Conservation (phyloP, 2,113 vertebrate species). For the Paedocypris sp. region DNA sequence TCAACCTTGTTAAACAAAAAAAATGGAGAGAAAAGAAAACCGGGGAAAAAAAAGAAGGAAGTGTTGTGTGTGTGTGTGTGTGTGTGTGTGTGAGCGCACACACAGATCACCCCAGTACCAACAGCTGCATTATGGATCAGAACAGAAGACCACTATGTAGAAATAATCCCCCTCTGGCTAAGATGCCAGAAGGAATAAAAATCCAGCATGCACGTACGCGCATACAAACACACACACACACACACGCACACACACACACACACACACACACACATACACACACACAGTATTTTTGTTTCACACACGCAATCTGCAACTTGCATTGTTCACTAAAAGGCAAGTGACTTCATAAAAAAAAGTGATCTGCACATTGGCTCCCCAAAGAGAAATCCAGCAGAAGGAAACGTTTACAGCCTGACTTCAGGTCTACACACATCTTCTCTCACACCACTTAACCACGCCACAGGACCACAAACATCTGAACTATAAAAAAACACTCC, state of each 20-base stretch:
- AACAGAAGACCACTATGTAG: conserved; percentile 15
- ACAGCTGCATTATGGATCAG: conserved; percentile 12
- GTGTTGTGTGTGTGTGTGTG: conserved; percentile 2
- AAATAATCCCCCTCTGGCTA: not conserved
- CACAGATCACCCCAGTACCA: not conserved
- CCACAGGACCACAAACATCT: not conserved
- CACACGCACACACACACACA: not conserved
- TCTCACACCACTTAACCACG: not conserved
- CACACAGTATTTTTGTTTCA: not conserved
- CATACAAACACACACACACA: not conserved
- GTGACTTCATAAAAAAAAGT: not conserved
- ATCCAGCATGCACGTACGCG: conserved; percentile 10
- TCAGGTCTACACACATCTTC: not conserved
- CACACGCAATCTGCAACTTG: not conserved
- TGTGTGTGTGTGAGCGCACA: conserved; percentile 23
- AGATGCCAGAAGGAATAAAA: not conserved
- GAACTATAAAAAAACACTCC: not conserved
- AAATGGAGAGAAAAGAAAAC: no score
- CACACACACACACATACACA: not conserved
- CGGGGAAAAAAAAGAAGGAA: conserved; percentile 5
- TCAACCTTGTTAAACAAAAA: no score
- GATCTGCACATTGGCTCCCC: not conserved
- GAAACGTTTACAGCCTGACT: not conserved
- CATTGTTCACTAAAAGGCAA: not conserved
- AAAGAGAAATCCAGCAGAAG: not conserved